phyloP scores from a whole-genome alignment of 2,888 invertebrate species.

The Mesoligia furuncula region DNA sequence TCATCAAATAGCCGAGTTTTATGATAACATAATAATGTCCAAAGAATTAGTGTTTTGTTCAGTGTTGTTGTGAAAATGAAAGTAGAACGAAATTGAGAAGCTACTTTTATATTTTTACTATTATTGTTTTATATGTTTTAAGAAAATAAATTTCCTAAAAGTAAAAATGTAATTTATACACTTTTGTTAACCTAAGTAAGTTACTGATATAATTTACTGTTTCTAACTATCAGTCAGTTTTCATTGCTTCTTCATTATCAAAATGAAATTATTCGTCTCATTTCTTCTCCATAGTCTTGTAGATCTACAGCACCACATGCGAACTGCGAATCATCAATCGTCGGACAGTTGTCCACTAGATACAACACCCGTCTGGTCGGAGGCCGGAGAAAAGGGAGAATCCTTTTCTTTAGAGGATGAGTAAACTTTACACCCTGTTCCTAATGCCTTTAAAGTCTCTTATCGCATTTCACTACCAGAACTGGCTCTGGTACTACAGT shows the following conservation, averaged over 20 bases:
- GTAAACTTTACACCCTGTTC: neutral
- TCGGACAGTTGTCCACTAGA: neutral
- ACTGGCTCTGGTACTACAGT: neutral
- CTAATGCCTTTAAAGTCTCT: neutral
- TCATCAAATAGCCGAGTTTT: slow-evolving; percentile 44
- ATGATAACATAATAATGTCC: slow-evolving; percentile 29
- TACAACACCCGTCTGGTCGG: neutral
- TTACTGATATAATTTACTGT: neutral
- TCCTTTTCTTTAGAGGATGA: neutral
- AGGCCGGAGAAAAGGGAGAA: neutral
- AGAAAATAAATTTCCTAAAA: neutral
- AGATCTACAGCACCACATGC: neutral
- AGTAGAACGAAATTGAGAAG: slow-evolving; percentile 4
- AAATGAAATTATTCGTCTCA: neutral
- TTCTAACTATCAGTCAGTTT: neutral
- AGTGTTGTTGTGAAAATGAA: slow-evolving; percentile 3
- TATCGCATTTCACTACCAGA: neutral
- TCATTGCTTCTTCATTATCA: neutral
- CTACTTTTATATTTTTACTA: slow-evolving; percentile 7
- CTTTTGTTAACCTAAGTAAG: neutral
- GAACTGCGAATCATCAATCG: neutral
- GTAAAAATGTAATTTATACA: neutral
- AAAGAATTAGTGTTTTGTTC: slow-evolving; percentile 17
- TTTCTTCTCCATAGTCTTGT: neutral
- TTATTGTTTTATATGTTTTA: neutral